Base-by-base conservation (phyloP, 92 coral and sea anemone genomes). In the Plumapathes pennacea region DNA sequence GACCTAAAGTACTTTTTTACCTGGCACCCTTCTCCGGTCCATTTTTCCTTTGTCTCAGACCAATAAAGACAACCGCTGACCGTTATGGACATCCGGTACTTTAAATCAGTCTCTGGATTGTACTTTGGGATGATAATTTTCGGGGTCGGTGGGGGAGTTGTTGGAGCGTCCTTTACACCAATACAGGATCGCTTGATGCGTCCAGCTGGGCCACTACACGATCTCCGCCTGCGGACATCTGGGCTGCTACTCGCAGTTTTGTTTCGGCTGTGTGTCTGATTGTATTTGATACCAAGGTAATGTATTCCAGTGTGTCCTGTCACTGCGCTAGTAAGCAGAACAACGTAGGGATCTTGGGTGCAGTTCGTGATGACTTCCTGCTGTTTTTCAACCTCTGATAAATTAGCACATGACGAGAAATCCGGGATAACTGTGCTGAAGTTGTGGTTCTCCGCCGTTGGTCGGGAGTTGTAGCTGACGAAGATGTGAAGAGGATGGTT, bases 21-120 rank as follows among this genome's bases (percentile, higher is more conserved):
- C 90, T 66, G 59, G 41, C 96, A 87, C 17, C 96, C 96, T 50
- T 82, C 86, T 7, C 90, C 68, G 10, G 96, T 87, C 96, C 96
- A 87, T 40, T 77, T 87, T 25, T 86, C 78, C 48, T 75, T 34
- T n/a, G 73, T 38, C 47, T 82, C 80, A 12, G 96, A 87, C 96
- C 96, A 87, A 57, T 87, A 87, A 44, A 87, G 57, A 25, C 96
- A 87, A 10, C 83, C 76, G 21, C 82, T 63, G 32, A 87, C 89
- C 38, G 86, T 77, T 5, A 87, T 82, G 17, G 77, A 52, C 86
- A 87, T 66, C 18, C 89, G 72, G 43, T 87, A 87, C 42, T 87
- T 87, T 9, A 77, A 74, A 44, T 87, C 96, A 8, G 86, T 77
- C 7, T 64, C 52, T 29, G 62, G 67, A 62, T 87, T 77, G 68